Conservation (phyloP, 2,113 vertebrate species). For the Benitochromis conjunctus region DNA sequence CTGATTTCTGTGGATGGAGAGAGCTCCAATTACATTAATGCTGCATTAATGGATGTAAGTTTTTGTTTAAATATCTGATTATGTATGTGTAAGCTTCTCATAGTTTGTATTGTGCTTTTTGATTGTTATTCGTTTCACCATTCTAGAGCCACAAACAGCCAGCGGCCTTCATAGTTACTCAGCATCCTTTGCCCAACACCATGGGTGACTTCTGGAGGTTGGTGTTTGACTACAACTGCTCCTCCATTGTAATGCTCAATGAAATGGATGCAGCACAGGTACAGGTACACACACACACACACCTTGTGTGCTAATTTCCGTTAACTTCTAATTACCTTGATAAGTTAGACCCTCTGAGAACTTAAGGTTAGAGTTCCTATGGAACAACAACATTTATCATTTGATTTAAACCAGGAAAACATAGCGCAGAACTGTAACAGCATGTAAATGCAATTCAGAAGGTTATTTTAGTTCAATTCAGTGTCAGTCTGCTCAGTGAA, state of each 20-base stretch:
- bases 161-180: conserved; percentile 96
- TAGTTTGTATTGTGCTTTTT: neutral
- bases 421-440: too few species aligned
- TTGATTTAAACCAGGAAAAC: too few species aligned
- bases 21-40: conserved; percentile 97
- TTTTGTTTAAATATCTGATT: neutral
- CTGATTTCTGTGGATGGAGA: conserved; percentile 96
- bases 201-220: conserved; percentile 96
- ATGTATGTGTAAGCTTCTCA: neutral
- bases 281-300: neutral
- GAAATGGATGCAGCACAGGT: conserved; percentile 97
- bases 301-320: too few species aligned
- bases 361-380: too few species aligned
- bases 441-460: too few species aligned
- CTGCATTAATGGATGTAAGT: conserved; percentile 95
- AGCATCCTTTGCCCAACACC: conserved; percentile 96
- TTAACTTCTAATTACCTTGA: too few species aligned
- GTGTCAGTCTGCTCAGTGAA: too few species aligned
- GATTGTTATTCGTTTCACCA: neutral
- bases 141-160: conserved; percentile 97
- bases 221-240: conserved; percentile 98
- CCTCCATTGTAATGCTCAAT: conserved; percentile 95
- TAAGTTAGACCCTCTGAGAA: too few species aligned
- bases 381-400: too few species aligned
- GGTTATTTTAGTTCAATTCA: too few species aligned